Evolutionary conservation across 2,113 vertebrate genomes (phyloP), one percentile per base, ranked within the genome.

Genomic region (Macaca nemestrina): DNA sequence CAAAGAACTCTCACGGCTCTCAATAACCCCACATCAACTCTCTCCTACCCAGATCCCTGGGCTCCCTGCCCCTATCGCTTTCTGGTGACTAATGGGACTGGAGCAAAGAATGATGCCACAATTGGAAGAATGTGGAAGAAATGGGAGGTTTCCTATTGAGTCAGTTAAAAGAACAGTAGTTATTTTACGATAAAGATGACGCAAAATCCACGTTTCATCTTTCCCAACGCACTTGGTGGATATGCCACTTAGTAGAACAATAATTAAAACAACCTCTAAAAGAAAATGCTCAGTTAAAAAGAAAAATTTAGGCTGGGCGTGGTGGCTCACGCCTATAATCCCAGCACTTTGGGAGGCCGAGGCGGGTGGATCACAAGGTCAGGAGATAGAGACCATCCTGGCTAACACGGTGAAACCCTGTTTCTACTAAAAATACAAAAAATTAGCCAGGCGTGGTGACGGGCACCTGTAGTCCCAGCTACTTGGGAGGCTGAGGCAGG

Each of bases 11-110:
- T 11, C 2, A 0, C 8, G 30, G 3, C 52, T 30, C 27, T 43
- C 12, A 1, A 5, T 8, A 5, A 6, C 50, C 7, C n/a, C 12
- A 18, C 2, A 0, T 9, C 48, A 35, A 17, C 38, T 55, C 45
- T 22, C 20, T 61, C 23, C 45, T 1, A 12, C n/a, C 35, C 1
- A 2, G 22, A 13, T 10, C 14, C 43, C 20, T 25, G 0, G 9
- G 12, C 23, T 32, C 20, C 48, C 12, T 20, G 27, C 3, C 43
- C 20, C 9, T 57, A 0, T 14, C 25, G 30, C 52, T 45, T 25
- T 45, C 40, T 50, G 68, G 35, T 61, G 5, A 27, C 55, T 14
- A 20, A 38, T 3, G 23, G 30, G 30, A 25, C 4, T 0, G 0
- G 8, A 61, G 35, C 32, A 27, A 50, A 72, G 22, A 38, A 30